Evolutionary conservation across 2,113 vertebrate genomes (phyloP).

Genomic region (Pluvianellus socialis): DNA sequence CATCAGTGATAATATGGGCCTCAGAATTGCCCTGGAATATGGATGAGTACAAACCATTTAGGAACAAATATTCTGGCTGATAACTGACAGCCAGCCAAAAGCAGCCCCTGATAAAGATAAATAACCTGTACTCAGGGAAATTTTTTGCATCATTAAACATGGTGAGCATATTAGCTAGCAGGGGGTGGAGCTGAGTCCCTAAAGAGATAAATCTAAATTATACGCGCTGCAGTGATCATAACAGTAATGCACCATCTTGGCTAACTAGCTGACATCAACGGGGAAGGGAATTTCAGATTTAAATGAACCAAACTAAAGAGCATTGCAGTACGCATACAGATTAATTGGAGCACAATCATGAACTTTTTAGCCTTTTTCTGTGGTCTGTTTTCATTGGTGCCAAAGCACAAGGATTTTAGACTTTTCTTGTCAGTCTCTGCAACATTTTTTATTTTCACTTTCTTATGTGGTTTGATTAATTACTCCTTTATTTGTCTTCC

Average conservation of each 20-base stretch:
- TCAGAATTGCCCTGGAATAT: constrained; percentile 79
- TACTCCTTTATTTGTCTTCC: constrained; percentile 69
- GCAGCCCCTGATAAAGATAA: constrained; percentile 89
- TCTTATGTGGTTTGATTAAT: constrained; percentile 72
- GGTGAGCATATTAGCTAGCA: constrained; percentile 89
- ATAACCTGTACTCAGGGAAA: constrained; percentile 90
- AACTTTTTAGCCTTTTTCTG: constrained; percentile 72
- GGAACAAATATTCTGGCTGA: constrained; percentile 76
- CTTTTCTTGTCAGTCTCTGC: constrained; percentile 56
- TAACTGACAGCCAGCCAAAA: constrained; percentile 82
- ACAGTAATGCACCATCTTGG: constrained; percentile 78
- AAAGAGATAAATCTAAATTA: constrained; percentile 89
- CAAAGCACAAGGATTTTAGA: constrained; percentile 60
- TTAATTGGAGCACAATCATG: constrained; percentile 75
- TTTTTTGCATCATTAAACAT: constrained; percentile 96
- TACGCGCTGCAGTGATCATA: constrained; percentile 84
- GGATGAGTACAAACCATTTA: constrained; percentile 81
- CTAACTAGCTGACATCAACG: constrained; percentile 85
- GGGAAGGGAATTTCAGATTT: constrained; percentile 79
- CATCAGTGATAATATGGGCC: constrained; percentile 71
- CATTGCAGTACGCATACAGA: constrained; percentile 75
- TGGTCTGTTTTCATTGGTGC: constrained; percentile 53
- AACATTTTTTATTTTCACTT: constrained; percentile 56
- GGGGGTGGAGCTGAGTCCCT: constrained; percentile 85
- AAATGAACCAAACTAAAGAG: constrained; percentile 82